Percentiles rank a stretch among this genome's conserved stretches.
Evolutionary conservation across 1,140 invertebrate species (phyloP).

Genomic region (Varroa destructor): DNA sequence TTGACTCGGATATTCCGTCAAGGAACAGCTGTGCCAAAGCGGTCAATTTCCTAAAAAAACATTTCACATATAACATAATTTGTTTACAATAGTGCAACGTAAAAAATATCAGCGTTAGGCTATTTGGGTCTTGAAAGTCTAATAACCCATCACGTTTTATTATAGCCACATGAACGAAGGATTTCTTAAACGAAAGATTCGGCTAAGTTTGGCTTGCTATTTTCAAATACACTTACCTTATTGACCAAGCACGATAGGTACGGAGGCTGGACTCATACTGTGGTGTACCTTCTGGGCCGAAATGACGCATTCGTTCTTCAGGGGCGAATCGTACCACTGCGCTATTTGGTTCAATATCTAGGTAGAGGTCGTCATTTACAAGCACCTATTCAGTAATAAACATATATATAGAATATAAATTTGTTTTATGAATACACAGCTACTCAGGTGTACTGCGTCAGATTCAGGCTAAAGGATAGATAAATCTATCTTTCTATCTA

Average conservation of each 20-base stretch:
- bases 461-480: no score
- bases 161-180: no score
- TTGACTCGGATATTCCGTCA: conserved; percentile 63
- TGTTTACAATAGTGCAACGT: conserved; percentile 33
- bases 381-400: conserved; percentile 46
- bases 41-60: conserved; percentile 58
- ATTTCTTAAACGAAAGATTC: no score
- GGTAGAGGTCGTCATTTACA: conserved; percentile 77
- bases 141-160: no score
- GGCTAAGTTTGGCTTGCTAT: no score
- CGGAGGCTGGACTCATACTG: conserved; percentile 9
- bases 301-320: conserved; percentile 57
- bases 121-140: no score
- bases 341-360: conserved; percentile 83
- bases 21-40: conserved; percentile 69
- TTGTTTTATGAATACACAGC: no score
- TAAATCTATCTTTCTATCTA: no score
- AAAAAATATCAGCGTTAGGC: conserved; percentile 29
- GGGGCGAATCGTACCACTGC: conserved; percentile 57
- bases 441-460: no score
- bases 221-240: not conserved
- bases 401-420: no score
- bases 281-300: conserved; percentile 57
- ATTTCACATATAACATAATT: conserved; percentile 36
- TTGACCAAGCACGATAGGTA: not conserved